Evolutionary conservation across 2,113 vertebrate species (phyloP).

Genomic region (Anser brachyrhynchus): DNA sequence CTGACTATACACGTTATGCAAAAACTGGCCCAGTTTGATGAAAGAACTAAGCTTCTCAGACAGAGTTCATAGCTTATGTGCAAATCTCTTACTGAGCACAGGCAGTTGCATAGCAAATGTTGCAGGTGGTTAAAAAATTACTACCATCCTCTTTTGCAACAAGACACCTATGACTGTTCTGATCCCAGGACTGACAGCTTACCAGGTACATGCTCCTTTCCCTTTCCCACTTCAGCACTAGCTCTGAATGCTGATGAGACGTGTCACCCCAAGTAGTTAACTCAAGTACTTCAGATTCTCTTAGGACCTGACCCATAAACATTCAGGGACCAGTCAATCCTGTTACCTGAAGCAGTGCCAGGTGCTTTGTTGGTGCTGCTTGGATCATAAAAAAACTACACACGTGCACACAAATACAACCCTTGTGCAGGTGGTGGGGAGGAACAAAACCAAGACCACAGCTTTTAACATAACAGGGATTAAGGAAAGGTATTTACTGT

Average conservation of each 20-base stretch:
- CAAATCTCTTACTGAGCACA: neutral
- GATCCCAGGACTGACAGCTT: neutral
- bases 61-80: neutral
- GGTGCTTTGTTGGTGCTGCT: neutral
- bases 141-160: neutral
- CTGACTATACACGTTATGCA: neutral
- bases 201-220: neutral
- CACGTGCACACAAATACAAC: neutral
- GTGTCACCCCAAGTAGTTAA: neutral
- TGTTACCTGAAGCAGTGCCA: neutral
- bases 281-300: neutral
- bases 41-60: neutral
- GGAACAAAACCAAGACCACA: neutral
- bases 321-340: neutral
- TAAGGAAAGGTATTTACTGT: neutral
- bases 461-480: neutral
- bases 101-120: neutral
- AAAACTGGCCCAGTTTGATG: neutral
- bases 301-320: neutral
- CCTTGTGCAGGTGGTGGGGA: neutral
- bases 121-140: neutral
- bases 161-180: neutral
- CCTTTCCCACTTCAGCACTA: neutral
- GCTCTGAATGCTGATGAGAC: neutral
- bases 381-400: neutral